A percentile compares a stretch with the other conserved stretches of the same genome.
phyloP scores from a whole-genome alignment of 1,140 invertebrate species.

The Drosophila grimshawi region DNA sequence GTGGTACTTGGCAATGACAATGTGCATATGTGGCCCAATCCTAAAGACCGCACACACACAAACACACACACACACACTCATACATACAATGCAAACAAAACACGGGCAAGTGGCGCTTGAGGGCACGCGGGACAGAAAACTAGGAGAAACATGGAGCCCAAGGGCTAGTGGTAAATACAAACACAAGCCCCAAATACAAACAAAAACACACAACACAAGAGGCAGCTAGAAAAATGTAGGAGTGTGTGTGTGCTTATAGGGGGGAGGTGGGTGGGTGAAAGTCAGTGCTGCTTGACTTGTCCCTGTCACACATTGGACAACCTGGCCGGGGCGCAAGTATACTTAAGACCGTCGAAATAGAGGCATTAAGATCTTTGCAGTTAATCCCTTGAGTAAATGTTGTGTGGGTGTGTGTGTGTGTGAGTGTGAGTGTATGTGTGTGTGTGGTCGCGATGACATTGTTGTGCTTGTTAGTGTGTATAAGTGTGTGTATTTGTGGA shows the following conservation, averaged over 20 bases:
- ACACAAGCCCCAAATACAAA: slow-evolving; percentile 77
- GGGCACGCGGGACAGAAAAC: slow-evolving; percentile 24
- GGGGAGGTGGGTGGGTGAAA: slow-evolving; percentile 7
- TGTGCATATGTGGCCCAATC: slow-evolving; percentile 76
- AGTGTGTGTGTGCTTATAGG: not conserved
- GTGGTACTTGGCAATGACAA: slow-evolving; percentile 80
- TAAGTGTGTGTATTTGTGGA: slow-evolving; percentile 15
- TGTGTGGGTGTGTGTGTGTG: slow-evolving; percentile 40
- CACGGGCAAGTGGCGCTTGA: slow-evolving; percentile 73
- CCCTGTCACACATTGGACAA: slow-evolving; percentile 62
- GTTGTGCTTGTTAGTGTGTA: slow-evolving; percentile 33
- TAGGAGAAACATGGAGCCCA: slow-evolving; percentile 23
- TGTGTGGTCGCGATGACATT: slow-evolving; percentile 54
- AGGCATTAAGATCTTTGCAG: slow-evolving; percentile 84
- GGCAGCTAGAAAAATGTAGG: slow-evolving; percentile 41
- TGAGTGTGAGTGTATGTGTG: slow-evolving; percentile 16
- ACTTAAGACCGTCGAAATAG: slow-evolving; percentile 83
- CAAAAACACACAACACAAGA: slow-evolving; percentile 38
- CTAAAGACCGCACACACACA: slow-evolving; percentile 32
- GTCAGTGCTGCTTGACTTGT: slow-evolving; percentile 71
- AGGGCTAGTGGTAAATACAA: slow-evolving; percentile 74
- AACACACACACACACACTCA: slow-evolving; percentile 28
- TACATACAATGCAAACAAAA: slow-evolving; percentile 61
- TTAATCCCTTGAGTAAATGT: slow-evolving; percentile 83
- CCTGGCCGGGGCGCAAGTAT: slow-evolving; percentile 64